Conservation (phyloP, 2,888 invertebrate species). For the Dasysyrphus albostriatus region DNA sequence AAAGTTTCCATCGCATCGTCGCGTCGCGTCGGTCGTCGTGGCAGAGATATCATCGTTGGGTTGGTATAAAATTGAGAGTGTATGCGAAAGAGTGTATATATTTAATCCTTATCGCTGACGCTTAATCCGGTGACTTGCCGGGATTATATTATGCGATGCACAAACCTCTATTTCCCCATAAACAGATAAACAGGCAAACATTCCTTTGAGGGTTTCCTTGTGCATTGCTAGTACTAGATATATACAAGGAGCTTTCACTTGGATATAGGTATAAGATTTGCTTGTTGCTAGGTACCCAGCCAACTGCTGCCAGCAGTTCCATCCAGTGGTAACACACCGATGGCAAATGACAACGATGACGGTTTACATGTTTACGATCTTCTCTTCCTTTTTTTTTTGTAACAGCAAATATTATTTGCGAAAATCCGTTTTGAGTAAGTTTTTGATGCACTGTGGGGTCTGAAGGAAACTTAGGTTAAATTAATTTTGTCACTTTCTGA, state of each 20-base stretch:
- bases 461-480: not conserved
- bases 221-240: constrained; percentile 6
- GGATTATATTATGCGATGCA: constrained; percentile 72
- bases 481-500: not conserved
- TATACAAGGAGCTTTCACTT: constrained; percentile 23
- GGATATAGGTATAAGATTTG: not conserved
- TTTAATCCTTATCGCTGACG: constrained; percentile 65
- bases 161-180: constrained; percentile 70
- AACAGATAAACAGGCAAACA: constrained; percentile 74
- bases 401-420: constrained; percentile 30
- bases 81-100: constrained; percentile 11
- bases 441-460: constrained; percentile 38
- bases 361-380: constrained; percentile 46
- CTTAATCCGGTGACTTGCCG: constrained; percentile 67
- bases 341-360: constrained; percentile 40
- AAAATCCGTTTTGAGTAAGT: constrained; percentile 16
- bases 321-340: constrained; percentile 21
- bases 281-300: constrained; percentile 35
- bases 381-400: not conserved
- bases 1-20: constrained; percentile 46
- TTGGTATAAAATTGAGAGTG: not conserved
- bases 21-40: too few species aligned
- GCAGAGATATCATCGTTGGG: not conserved
- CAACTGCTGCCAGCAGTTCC: not conserved
- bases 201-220: constrained; percentile 73